phyloP scores from a whole-genome alignment of 2,113 vertebrate genomes.

The Eonycteris spelaea region DNA sequence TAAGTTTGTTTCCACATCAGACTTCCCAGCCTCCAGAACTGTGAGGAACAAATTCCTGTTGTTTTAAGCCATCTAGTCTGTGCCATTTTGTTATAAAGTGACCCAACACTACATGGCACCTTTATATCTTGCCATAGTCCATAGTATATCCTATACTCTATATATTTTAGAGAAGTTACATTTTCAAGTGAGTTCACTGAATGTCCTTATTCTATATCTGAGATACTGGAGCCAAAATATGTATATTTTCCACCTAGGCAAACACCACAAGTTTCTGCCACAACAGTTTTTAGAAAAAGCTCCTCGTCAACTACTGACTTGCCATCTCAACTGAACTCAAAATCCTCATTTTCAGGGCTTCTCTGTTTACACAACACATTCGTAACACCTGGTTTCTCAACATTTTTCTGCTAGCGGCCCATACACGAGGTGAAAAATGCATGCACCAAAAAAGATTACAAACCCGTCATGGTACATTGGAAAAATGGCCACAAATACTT shows the following conservation, averaged over 20 bases:
- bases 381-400: background rate
- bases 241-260: background rate
- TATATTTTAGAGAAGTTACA: background rate
- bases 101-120: background rate
- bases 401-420: background rate
- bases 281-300: background rate
- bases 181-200: background rate
- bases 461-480: background rate
- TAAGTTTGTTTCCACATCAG: background rate
- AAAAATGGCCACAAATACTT: background rate
- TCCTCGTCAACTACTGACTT: background rate
- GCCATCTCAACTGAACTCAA: background rate
- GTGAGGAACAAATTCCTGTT: background rate
- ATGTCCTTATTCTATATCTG: background rate
- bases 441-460: background rate
- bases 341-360: background rate
- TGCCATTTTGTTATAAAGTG: background rate
- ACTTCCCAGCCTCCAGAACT: background rate
- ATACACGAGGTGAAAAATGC: background rate
- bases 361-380: background rate
- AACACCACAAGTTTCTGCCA: background rate
- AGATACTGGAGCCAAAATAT: background rate
- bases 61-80: background rate
- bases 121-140: background rate
- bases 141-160: background rate